Conservation (phyloP, 2,888 invertebrate genomes). For the Torymus auratus region DNA sequence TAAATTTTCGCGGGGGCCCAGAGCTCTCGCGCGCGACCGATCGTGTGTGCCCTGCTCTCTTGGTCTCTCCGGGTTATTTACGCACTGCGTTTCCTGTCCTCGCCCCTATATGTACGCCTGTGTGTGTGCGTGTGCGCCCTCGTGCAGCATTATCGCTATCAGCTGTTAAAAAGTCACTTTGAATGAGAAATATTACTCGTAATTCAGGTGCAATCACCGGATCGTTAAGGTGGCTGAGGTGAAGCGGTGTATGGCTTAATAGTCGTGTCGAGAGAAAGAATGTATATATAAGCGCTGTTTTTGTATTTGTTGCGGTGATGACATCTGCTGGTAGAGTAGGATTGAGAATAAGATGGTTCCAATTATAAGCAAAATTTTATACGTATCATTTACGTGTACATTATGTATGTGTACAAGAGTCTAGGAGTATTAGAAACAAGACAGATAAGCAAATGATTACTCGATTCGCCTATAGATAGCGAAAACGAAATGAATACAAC, state of each 20-base stretch:
- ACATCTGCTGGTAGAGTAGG: too few relatives aligned
- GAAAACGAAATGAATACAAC: too few relatives aligned
- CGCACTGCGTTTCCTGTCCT: slow-evolving; percentile 52
- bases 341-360: too few relatives aligned
- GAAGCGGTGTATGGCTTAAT: slow-evolving; percentile 30
- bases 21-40: too few relatives aligned
- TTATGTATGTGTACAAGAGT: too few relatives aligned
- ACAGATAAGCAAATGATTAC: too few relatives aligned
- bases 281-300: too few relatives aligned
- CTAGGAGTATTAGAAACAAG: too few relatives aligned
- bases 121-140: neutral
- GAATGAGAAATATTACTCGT: slow-evolving; percentile 57
- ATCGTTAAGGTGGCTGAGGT: slow-evolving; percentile 36
- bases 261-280: slow-evolving; percentile 15
- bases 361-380: too few relatives aligned
- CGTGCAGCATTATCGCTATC: slow-evolving; percentile 47
- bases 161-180: slow-evolving; percentile 53
- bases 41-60: slow-evolving; percentile 6
- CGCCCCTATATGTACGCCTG: neutral
- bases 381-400: too few relatives aligned
- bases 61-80: slow-evolving; percentile 43
- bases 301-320: too few relatives aligned
- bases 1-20: slow-evolving; percentile 61
- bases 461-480: too few relatives aligned
- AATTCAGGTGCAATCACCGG: slow-evolving; percentile 54